Conservation (phyloP, 35 echinoderm and acorn worm genomes). For the Heliocidaris tuberculata region DNA sequence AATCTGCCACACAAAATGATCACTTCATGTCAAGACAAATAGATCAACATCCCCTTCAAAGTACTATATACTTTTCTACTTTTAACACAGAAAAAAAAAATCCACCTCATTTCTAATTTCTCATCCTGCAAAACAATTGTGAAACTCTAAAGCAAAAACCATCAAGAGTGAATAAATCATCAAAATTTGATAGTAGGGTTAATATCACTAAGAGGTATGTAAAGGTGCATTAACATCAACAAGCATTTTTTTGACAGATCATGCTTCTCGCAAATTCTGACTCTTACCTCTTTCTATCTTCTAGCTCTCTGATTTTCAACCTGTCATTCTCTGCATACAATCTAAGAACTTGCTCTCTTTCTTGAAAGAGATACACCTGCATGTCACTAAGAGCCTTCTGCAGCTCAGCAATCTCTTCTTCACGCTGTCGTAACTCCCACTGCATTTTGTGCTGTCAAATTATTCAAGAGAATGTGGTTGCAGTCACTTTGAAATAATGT, state of each 20-base stretch:
- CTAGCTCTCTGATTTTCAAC: constrained; percentile 89
- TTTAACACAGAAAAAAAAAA: no score
- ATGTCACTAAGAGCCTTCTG: constrained; percentile 98
- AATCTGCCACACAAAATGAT: no score
- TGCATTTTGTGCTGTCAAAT: constrained; percentile 79
- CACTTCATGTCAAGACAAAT: no score
- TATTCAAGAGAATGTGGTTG: neutral
- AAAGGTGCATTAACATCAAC: no score
- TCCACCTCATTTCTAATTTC: no score
- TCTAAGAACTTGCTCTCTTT: constrained; percentile 90
- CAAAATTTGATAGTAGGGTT: no score
- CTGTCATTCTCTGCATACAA: constrained; percentile 95
- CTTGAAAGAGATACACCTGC: constrained; percentile 97
- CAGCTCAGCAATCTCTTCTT: constrained; percentile 94
- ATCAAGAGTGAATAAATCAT: no score
- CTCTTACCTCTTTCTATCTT: constrained; percentile 91
- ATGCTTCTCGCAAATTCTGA: neutral
- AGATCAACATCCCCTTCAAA: no score
- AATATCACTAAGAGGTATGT: no score
- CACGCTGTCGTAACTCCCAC: constrained; percentile 92
- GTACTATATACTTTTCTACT: no score
- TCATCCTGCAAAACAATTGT: no score
- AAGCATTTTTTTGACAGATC: neutral
- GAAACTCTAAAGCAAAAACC: no score
- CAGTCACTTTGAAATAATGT: neutral